Evolutionary conservation across 2,797 vertebrate species (phyloP), one percentile per base, ranked within the genome.

Genomic region (Tragopan temminckii): DNA sequence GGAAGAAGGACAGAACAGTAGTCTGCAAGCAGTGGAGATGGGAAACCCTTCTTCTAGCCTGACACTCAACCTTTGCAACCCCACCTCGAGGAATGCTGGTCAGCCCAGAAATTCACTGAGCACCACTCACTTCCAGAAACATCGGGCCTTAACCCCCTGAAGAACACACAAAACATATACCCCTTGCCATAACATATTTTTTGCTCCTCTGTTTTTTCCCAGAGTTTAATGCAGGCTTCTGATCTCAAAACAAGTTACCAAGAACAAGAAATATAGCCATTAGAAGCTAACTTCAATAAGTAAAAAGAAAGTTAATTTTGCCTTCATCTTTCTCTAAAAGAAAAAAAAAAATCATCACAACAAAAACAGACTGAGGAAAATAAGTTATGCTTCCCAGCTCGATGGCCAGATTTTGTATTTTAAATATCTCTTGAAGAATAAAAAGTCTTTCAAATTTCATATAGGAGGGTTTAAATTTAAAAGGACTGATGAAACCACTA

Each of bases 1-100:
- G 90, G 90, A 94, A 71, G 24, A 78, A 33, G 20, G 69, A 95
- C 89, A 92, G 92, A 82, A 82, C 75, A 75, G 86, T 58, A 96
- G 89, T 27, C 42, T 92, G 71, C 71, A 45, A 80, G 31, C 13
- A 46, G 75, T 43, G 29, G 53, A 71, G 45, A 71, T 62, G 68
- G 58, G 50, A 94, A 93, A 90, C 79, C n/a, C 42, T 93, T 3
- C 17, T 75, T 50, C 66, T 58, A 88, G 43, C 29, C 53, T 82
- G 62, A 85, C n/a, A 61, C 27, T 87, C 52, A 45, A 72, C 19
- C 38, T 55, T 71, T 78, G 45, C 58, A 92, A 59, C 8, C 15
- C 10, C 66, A 71, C 14, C 29, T 33, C 1, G 0, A 71, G 7
- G 17, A 62, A 75, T 18, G 5, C 20, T 27, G 19, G 21, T 66